Conservation (phyloP, 2,888 invertebrate species). For the Parthenolecanium corni region DNA sequence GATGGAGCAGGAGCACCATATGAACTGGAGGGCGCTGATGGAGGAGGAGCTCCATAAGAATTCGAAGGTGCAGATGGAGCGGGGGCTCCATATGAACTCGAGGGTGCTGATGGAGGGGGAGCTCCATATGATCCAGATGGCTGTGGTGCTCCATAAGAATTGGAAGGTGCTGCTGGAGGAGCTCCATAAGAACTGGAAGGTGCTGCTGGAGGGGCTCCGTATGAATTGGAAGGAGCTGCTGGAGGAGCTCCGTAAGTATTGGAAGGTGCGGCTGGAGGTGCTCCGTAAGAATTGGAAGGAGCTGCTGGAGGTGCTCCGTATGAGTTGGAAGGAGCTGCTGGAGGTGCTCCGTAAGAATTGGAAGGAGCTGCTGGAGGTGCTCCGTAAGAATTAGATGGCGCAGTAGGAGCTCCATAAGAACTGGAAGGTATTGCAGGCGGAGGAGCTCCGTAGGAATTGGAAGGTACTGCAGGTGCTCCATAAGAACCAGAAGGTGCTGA, state of each 20-base stretch:
- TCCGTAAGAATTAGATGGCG: conserved; percentile 24
- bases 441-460: conserved; percentile 22
- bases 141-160: conserved; percentile 7
- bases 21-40: conserved; percentile 23
- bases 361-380: conserved; percentile 22
- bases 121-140: conserved; percentile 15
- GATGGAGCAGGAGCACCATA: conserved; percentile 27
- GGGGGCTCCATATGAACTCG: conserved; percentile 28
- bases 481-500: conserved; percentile 8
- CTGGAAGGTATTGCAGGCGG: conserved; percentile 28
- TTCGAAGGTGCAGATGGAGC: conserved; percentile 19
- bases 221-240: conserved; percentile 26
- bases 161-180: conserved; percentile 18
- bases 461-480: conserved; percentile 24
- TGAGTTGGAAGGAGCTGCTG: conserved; percentile 30
- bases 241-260: conserved; percentile 25
- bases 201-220: conserved; percentile 26
- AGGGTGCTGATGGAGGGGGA: conserved; percentile 14
- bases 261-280: conserved; percentile 31
- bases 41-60: conserved; percentile 30
- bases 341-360: conserved; percentile 32
- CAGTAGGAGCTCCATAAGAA: conserved; percentile 29
- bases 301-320: conserved; percentile 31
- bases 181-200: conserved; percentile 24
- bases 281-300: conserved; percentile 35